Evolutionary conservation across 2,797 vertebrate genomes (phyloP).

Genomic region (Mus caroli): DNA sequence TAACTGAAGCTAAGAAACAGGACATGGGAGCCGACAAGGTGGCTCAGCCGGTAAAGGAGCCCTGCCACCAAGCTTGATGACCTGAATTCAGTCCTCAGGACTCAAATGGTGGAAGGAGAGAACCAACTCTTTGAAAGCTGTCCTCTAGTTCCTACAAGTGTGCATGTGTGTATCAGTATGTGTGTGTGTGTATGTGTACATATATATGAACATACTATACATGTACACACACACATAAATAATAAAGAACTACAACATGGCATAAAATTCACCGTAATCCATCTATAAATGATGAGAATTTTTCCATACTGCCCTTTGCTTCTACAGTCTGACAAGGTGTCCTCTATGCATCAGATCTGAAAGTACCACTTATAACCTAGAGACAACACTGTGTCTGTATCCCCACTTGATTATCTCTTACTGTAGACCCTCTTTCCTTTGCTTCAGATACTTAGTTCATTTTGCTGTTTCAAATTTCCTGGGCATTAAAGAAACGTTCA

Average conservation of each 20-base stretch:
- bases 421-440: background rate
- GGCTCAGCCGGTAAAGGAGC: background rate
- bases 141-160: background rate
- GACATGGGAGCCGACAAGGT: background rate
- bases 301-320: background rate
- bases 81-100: background rate
- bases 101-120: background rate
- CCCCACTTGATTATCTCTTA: background rate
- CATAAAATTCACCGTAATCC: background rate
- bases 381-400: background rate
- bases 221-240: background rate
- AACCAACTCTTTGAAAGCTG: background rate
- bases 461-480: background rate
- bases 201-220: background rate
- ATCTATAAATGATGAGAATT: constrained; percentile 10
- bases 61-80: background rate
- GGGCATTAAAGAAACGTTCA: background rate
- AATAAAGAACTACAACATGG: background rate
- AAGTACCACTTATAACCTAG: background rate
- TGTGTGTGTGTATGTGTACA: too few species aligned
- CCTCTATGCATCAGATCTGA: background rate
- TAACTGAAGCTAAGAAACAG: constrained; percentile 10
- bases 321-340: background rate
- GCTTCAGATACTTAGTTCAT: background rate
- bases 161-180: background rate